Conservation (phyloP, 2,888 invertebrate genomes). For the Prosopocoilus inquinatus region DNA sequence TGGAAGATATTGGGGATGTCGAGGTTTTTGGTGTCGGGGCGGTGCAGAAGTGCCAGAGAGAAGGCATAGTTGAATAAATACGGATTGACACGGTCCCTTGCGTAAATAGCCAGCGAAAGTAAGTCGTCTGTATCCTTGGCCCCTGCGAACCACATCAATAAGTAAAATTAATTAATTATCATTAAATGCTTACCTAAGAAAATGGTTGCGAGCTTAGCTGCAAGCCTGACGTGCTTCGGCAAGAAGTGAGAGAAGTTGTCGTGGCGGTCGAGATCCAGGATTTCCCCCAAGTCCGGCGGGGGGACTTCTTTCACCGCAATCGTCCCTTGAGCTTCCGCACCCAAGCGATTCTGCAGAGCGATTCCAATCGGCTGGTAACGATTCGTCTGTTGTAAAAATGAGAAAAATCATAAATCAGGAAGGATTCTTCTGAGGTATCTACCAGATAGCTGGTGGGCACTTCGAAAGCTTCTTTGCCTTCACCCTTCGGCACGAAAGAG, state of each 20-base stretch:
- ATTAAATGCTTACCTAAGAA: constrained; percentile 58
- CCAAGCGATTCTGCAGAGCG: constrained; percentile 62
- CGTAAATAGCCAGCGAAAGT: constrained; percentile 65
- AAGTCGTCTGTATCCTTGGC: constrained; percentile 71
- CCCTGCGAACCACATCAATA: constrained; percentile 48
- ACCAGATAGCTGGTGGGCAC: constrained; percentile 63
- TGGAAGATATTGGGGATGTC: constrained; percentile 72
- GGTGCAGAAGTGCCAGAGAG: constrained; percentile 74
- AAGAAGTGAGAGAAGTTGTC: constrained; percentile 74
- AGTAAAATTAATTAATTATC: neutral
- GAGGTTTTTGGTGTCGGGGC: constrained; percentile 67
- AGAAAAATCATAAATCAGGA: neutral
- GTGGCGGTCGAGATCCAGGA: constrained; percentile 58
- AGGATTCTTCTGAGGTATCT: constrained; percentile 42
- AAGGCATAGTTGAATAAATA: constrained; percentile 77
- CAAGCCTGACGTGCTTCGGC: constrained; percentile 67
- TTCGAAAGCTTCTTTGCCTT: constrained; percentile 60
- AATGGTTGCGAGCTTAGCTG: constrained; percentile 66
- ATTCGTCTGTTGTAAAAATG: constrained; percentile 44
- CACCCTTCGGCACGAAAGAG: constrained; percentile 73
- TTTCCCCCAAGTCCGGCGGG: constrained; percentile 59
- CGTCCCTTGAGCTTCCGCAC: constrained; percentile 49
- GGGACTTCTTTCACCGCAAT: constrained; percentile 56
- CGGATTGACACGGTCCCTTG: constrained; percentile 74
- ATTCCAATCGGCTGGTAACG: constrained; percentile 58